phyloP scores from a whole-genome alignment of 2,888 invertebrate genomes.

The Plagodis dolabraria region DNA sequence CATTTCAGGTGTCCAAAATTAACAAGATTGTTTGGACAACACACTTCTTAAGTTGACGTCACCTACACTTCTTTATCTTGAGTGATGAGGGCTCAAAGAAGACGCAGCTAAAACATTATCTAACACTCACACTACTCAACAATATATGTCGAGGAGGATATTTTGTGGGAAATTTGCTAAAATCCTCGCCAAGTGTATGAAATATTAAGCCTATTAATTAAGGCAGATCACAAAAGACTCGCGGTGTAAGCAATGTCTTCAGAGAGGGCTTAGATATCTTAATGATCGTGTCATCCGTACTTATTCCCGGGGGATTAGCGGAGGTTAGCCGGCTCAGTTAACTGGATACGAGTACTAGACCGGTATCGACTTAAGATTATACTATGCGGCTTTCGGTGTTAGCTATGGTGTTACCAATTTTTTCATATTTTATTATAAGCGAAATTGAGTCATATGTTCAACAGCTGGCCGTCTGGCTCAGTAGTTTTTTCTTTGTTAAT shows the following conservation, averaged over 20 bases:
- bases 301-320: slow-evolving; percentile 25
- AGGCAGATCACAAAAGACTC: slow-evolving; percentile 31
- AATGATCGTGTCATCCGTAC: slow-evolving; percentile 31
- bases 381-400: neutral
- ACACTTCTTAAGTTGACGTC: too few species aligned
- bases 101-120: slow-evolving; percentile 52
- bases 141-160: slow-evolving; percentile 26
- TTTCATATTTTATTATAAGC: too few species aligned
- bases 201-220: slow-evolving; percentile 38
- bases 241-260: slow-evolving; percentile 25
- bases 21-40: too few species aligned
- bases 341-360: slow-evolving; percentile 6
- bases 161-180: slow-evolving; percentile 61
- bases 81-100: slow-evolving; percentile 57
- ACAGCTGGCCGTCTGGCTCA: too few species aligned
- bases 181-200: slow-evolving; percentile 51
- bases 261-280: slow-evolving; percentile 28
- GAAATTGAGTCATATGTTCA: too few species aligned
- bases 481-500: too few species aligned
- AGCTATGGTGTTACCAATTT: neutral
- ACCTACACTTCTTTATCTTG: slow-evolving; percentile 50
- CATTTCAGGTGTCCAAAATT: too few species aligned
- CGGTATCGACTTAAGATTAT: neutral
- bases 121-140: too few species aligned
- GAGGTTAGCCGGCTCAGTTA: slow-evolving; percentile 15